Evolutionary conservation across 2,888 invertebrate genomes (phyloP).

Genomic region (Scotopteryx bipunctaria): DNA sequence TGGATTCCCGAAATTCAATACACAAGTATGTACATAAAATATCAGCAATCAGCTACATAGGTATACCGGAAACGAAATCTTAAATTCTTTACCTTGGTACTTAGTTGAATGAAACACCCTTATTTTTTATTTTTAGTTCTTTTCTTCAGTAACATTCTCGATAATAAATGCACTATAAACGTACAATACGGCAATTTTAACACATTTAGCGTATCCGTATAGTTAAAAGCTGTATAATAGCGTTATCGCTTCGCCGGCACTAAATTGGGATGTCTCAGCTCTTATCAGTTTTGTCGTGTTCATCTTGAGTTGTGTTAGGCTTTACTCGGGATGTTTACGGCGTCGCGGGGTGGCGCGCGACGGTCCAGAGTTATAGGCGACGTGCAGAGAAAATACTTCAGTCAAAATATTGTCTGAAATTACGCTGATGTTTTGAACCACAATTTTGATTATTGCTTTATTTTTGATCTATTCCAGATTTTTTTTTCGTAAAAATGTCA

Average conservation of each 20-base stretch:
- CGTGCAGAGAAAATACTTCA: conserved; percentile 36
- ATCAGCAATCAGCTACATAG: too few relatives aligned
- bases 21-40: too few relatives aligned
- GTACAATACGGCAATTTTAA: conserved; percentile 72
- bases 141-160: neutral
- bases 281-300: conserved; percentile 82
- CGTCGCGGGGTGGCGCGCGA: conserved; percentile 61
- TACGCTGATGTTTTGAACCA: conserved; percentile 1
- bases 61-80: too few relatives aligned
- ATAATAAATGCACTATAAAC: conserved; percentile 1
- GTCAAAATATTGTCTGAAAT: conserved; percentile 17
- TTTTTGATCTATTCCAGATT: neutral
- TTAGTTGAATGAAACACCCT: neutral
- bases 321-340: conserved; percentile 79
- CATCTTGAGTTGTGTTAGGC: conserved; percentile 83
- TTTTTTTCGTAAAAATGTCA: too few relatives aligned
- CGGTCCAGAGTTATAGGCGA: conserved; percentile 54
- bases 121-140: too few relatives aligned
- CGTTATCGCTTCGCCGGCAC: conserved; percentile 79
- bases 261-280: conserved; percentile 81
- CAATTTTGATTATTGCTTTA: neutral
- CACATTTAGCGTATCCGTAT: conserved; percentile 82
- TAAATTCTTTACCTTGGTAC: too few relatives aligned
- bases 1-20: too few relatives aligned
- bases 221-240: conserved; percentile 84